These are phyloP conservation scores for Tribolium freemani DNA, from an alignment of 2,888 invertebrate species.

Conservation along the genomic window DNA sequence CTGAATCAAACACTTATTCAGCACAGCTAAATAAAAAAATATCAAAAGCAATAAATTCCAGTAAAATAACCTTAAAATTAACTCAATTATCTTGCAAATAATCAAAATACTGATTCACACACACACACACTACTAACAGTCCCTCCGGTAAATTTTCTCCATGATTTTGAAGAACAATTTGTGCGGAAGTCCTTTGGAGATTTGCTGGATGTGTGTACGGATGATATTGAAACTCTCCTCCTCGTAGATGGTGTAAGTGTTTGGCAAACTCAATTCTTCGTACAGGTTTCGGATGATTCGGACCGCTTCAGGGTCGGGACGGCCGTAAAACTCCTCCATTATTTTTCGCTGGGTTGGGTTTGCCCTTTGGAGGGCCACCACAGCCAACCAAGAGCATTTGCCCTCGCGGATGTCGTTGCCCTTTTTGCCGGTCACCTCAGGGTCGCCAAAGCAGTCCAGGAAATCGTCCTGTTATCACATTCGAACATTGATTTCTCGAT, in stretches of 20 bases:
- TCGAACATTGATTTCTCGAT: no score
- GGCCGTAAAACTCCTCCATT: conserved; percentile 84
- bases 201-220: conserved; percentile 86
- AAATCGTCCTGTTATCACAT: conserved; percentile 80
- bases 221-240: conserved; percentile 87
- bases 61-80: conserved; percentile 17
- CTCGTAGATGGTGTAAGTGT: conserved; percentile 85
- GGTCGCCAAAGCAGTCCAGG: conserved; percentile 92
- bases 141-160: conserved; percentile 84
- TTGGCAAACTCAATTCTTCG: conserved; percentile 81
- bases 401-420: conserved; percentile 96
- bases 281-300: conserved; percentile 82
- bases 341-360: conserved; percentile 78
- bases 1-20: neutral
- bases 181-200: conserved; percentile 85
- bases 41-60: conserved; percentile 7
- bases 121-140: conserved; percentile 68
- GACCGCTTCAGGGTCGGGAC: conserved; percentile 76
- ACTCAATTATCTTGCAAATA: conserved; percentile 19
- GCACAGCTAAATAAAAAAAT: neutral
- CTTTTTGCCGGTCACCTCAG: conserved; percentile 87
- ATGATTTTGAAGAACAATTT: conserved; percentile 86
- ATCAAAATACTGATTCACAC: conserved; percentile 30
- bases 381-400: conserved; percentile 96
- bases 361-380: conserved; percentile 88